phyloP scores from a whole-genome alignment of 1,140 invertebrate species.

The Philopotamus ludificatus region DNA sequence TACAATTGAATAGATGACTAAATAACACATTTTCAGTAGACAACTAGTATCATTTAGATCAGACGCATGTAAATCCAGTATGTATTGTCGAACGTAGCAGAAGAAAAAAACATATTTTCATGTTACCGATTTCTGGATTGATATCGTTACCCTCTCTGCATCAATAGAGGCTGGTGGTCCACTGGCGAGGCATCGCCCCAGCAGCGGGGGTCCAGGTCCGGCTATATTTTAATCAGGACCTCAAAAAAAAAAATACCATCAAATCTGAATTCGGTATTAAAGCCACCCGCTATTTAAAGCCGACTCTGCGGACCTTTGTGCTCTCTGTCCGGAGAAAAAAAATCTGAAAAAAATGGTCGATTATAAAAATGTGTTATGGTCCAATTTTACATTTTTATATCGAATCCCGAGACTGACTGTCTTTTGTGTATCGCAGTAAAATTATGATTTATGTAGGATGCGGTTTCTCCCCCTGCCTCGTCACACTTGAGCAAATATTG shows the following conservation, averaged over 20 bases:
- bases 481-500: no score
- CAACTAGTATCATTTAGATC: no score
- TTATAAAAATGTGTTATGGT: constrained; percentile 15
- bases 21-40: no score
- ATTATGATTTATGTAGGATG: not conserved
- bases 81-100: no score
- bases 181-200: constrained; percentile 1
- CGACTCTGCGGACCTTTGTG: not conserved
- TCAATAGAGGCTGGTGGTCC: constrained; percentile 25
- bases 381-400: constrained; percentile 10
- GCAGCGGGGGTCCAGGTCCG: constrained; percentile 19
- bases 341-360: not conserved
- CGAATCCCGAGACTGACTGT: not conserved
- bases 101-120: no score
- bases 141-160: not conserved
- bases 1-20: no score
- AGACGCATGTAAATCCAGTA: no score
- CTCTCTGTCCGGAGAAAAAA: not conserved
- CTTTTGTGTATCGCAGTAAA: not conserved
- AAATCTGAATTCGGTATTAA: constrained; percentile 25
- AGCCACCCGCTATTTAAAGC: constrained; percentile 8
- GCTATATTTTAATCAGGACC: constrained; percentile 25
- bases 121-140: no score
- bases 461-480: not conserved
- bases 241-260: constrained; percentile 22